These are phyloP conservation scores for Acanthococcus lagerstroemiae DNA, from an alignment of 2,888 invertebrate species.

Conservation along the genomic window DNA sequence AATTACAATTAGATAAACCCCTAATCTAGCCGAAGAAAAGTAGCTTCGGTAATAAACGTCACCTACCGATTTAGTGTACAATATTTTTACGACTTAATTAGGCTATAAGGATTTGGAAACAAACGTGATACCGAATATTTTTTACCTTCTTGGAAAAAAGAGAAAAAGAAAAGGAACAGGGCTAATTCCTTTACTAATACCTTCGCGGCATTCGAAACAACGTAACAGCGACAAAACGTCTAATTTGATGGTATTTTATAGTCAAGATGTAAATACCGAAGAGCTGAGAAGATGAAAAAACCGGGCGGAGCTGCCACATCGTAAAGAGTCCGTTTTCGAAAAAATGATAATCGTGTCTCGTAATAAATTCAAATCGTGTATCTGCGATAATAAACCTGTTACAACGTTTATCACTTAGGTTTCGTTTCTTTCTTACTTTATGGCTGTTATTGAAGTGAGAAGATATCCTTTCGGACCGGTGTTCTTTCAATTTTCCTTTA, in stretches of 20 bases:
- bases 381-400: conserved; percentile 29
- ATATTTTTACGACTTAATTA: conserved; percentile 31
- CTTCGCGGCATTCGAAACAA: conserved; percentile 20
- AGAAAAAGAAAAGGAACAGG: background rate
- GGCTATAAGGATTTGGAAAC: conserved; percentile 22
- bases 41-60: conserved; percentile 24
- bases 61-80: conserved; percentile 27
- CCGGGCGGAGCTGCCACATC: conserved; percentile 27
- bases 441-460: background rate
- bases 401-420: conserved; percentile 32
- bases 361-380: conserved; percentile 25
- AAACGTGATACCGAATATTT: conserved; percentile 24
- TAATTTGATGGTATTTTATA: conserved; percentile 26
- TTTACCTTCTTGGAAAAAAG: background rate
- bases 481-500: background rate
- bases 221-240: conserved; percentile 20
- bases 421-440: background rate
- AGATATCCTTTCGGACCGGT: background rate
- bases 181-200: conserved; percentile 22
- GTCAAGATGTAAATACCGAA: background rate
- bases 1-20: background rate
- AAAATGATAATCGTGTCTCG: conserved; percentile 27
- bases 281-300: conserved; percentile 1
- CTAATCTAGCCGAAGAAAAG: background rate
- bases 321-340: conserved; percentile 19